Conservation (phyloP, 1,140 invertebrate genomes). For the Zaprionus lachaisei region DNA sequence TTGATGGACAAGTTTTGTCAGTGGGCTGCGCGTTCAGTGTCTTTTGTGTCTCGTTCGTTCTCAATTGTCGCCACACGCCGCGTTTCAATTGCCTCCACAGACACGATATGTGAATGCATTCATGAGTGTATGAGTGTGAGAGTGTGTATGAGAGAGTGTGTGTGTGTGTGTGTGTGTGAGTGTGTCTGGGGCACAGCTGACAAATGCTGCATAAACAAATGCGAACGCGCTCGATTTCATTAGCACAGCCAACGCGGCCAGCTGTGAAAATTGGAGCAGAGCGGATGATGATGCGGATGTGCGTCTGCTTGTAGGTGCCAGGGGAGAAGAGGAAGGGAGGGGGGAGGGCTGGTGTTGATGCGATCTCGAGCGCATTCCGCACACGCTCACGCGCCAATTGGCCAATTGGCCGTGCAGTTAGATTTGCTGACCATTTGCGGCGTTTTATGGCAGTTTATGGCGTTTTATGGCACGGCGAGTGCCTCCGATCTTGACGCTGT, state of each 20-base stretch:
- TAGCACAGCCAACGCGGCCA: constrained; percentile 60
- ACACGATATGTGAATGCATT: constrained; percentile 20
- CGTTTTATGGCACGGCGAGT: constrained; percentile 52
- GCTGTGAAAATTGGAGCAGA: constrained; percentile 63
- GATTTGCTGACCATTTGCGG: constrained; percentile 21
- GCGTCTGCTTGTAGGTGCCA: not conserved
- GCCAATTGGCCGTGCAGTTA: constrained; percentile 46
- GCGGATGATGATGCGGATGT: constrained; percentile 45
- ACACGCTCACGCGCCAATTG: constrained; percentile 53
- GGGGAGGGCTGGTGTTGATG: constrained; percentile 13
- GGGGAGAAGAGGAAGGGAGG: not conserved
- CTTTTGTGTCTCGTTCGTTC: constrained; percentile 18
- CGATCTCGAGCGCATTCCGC: constrained; percentile 54
- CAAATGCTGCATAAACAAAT: constrained; percentile 77
- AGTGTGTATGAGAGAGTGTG: too few relatives aligned
- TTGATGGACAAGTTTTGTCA: constrained; percentile 7
- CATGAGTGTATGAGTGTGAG: constrained; percentile 4
- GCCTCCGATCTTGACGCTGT: constrained; percentile 47
- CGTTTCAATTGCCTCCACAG: constrained; percentile 57
- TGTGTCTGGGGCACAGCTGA: constrained; percentile 47
- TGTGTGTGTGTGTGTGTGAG: not conserved
- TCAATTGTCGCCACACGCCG: constrained; percentile 72
- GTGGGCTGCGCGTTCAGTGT: not conserved
- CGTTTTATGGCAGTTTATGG: constrained; percentile 23
- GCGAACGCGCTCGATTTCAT: constrained; percentile 77